Percentiles rank a stretch among this genome's conserved stretches.
Evolutionary conservation across 2,888 invertebrate genomes (phyloP).

Genomic region (Pyrrhosoma nymphula): DNA sequence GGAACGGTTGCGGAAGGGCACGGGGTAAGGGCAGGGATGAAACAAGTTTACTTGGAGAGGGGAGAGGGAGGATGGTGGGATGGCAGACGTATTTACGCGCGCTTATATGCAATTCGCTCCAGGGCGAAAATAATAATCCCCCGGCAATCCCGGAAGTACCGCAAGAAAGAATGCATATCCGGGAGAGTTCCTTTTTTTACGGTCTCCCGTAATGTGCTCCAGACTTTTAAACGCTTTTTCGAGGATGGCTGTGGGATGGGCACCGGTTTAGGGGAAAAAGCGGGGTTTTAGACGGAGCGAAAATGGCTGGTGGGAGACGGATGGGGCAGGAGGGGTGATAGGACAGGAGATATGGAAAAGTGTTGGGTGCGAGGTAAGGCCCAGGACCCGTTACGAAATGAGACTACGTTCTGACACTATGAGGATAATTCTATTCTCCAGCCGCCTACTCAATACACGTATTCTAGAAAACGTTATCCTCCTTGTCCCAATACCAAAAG

Average conservation of each 20-base stretch:
- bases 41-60: not conserved
- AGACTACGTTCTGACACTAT: not conserved
- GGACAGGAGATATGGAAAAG: not conserved
- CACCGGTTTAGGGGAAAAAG: not conserved
- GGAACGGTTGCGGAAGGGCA: not conserved
- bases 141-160: conserved; percentile 16
- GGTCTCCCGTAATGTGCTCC: not conserved
- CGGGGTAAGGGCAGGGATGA: not conserved
- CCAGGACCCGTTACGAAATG: not conserved
- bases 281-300: not conserved
- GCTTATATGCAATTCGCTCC: conserved; percentile 4
- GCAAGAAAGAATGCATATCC: conserved; percentile 20
- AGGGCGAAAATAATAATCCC: conserved; percentile 7
- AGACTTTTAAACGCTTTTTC: conserved; percentile 28
- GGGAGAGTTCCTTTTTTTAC: not conserved
- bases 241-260: not conserved
- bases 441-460: too few relatives aligned
- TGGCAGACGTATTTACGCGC: not conserved
- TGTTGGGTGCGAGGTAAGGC: not conserved
- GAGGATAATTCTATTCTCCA: not conserved
- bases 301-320: too few relatives aligned
- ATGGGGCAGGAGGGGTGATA: not conserved
- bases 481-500: too few relatives aligned
- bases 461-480: too few relatives aligned
- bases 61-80: not conserved